These are phyloP conservation scores for Umimayanthus chanpuru DNA, from an alignment of 92 coral and sea anemone genomes.

Conservation along the genomic window DNA sequence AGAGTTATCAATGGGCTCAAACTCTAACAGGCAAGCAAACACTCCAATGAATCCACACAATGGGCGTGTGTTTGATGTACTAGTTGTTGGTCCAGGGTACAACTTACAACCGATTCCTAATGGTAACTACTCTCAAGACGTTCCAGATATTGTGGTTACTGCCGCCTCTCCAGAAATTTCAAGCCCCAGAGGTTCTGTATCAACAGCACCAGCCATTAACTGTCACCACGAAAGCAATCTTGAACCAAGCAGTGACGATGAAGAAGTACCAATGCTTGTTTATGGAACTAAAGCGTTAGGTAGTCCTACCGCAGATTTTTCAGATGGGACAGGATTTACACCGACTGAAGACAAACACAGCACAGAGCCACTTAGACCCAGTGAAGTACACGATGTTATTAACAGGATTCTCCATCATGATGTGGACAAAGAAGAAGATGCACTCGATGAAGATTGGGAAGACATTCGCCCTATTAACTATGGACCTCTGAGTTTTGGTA, in stretches of 20 bases:
- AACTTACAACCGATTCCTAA: not conserved
- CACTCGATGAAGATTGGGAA: conserved; percentile 54
- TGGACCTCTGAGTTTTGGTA: conserved; percentile 78
- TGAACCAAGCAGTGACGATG: conserved; percentile 42
- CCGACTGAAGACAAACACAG: not conserved
- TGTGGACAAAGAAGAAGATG: conserved; percentile 38
- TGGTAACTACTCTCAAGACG: not conserved
- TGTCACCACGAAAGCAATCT: conserved; percentile 24
- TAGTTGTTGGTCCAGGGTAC: conserved; percentile 9
- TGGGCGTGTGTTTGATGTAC: not conserved
- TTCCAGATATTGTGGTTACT: conserved; percentile 71
- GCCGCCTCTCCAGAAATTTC: conserved; percentile 66
- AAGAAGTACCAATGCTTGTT: conserved; percentile 39
- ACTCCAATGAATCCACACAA: not conserved
- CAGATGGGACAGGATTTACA: conserved; percentile 15
- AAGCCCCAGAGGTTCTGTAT: conserved; percentile 65
- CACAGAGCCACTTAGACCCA: not conserved
- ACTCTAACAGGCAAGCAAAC: not conserved
- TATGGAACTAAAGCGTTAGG: conserved; percentile 25
- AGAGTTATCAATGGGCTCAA: conserved; percentile 19
- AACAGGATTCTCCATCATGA: conserved; percentile 36
- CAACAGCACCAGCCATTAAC: conserved; percentile 39
- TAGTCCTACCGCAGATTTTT: conserved; percentile 31
- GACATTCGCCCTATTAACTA: conserved; percentile 65
- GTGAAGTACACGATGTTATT: conserved; percentile 20